Evolutionary conservation across 2,797 vertebrate species (phyloP), one percentile per base, ranked within the genome.

Genomic region (Erpetoichthys calabaricus): DNA sequence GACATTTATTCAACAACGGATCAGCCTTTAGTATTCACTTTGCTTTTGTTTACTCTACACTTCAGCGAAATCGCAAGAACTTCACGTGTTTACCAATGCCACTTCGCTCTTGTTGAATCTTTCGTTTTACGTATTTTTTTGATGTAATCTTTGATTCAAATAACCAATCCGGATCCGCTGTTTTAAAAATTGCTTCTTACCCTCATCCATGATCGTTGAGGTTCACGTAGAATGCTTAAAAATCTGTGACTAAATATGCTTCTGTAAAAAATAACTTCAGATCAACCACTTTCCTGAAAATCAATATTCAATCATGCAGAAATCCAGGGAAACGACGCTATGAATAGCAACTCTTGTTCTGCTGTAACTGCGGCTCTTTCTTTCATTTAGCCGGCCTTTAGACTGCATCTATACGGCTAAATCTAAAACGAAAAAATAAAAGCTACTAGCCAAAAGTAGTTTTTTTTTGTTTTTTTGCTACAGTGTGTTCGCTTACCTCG

Each of bases 361-460:
- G 45, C 59, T 63, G 25, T 58, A 67, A 58, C 63, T 68, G 8
- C 61, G 49, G 59, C 63, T 65, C 46, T 50, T 60, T 49, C 57
- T 60, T 25, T 65, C 65, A 45, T 59, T 59, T 4, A 57, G 42
- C 42, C 49, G 47, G 45, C 66, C 66, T 45, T 56, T 52, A 10
- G 59, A 52, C 56, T 57, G 63, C 65, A 64, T 67, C 57, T 52
- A 55, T 7, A 44, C 8, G 5, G 9, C 8, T 25, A 25, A 25
- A 25, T 3, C 50, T 51, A 51, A 51, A 51, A 51, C n/a, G 2
- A 51, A 51, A 51, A 25, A 25, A 25, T 25, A 25, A 25, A 25
- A 25, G 25, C 25, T 25, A 25, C 25, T 25, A 25, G 25, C 25
- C 25, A 25, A 25, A 25, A 25, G 25, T 25, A 25, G 25, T 25